Conservation (phyloP, 2,113 vertebrate species). For the mouse (Mus musculus) region DNA sequence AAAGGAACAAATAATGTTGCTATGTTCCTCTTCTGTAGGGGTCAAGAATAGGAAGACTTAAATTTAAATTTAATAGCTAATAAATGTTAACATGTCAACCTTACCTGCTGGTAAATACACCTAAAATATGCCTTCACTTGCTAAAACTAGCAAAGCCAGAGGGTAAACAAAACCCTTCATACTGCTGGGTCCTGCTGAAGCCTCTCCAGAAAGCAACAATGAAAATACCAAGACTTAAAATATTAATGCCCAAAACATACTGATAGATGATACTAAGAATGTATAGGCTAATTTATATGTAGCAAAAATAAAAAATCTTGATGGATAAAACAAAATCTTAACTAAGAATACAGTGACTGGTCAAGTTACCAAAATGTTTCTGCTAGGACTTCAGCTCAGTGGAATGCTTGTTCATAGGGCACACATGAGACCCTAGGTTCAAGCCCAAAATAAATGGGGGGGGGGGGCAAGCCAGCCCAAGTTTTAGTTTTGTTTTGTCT, state of each 20-base stretch:
- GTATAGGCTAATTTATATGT: conserved; percentile 13
- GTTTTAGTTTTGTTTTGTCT: too few species aligned
- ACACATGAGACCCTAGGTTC: not conserved
- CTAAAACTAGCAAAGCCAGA: conserved; percentile 27
- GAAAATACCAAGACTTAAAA: not conserved
- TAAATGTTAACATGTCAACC: not conserved
- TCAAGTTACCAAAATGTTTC: not conserved
- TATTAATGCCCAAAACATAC: not conserved
- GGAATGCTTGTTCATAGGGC: too few species aligned
- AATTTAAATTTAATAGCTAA: not conserved
- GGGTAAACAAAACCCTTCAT: not conserved
- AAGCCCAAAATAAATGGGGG: not conserved
- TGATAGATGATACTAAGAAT: not conserved
- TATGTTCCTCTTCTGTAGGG: not conserved
- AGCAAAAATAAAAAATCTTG: conserved; percentile 3
- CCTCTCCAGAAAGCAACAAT: not conserved
- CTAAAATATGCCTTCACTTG: conserved; percentile 5
- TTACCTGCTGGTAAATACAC: not conserved
- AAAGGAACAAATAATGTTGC: not conserved
- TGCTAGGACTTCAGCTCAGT: not conserved
- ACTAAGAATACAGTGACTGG: conserved; percentile 20
- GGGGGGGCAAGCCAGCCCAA: too few species aligned
- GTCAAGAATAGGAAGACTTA: not conserved
- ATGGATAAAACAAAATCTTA: not conserved
- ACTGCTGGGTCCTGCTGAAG: not conserved